phyloP scores from a whole-genome alignment of 2,797 vertebrate species.

The Leptoclinus maculatus region DNA sequence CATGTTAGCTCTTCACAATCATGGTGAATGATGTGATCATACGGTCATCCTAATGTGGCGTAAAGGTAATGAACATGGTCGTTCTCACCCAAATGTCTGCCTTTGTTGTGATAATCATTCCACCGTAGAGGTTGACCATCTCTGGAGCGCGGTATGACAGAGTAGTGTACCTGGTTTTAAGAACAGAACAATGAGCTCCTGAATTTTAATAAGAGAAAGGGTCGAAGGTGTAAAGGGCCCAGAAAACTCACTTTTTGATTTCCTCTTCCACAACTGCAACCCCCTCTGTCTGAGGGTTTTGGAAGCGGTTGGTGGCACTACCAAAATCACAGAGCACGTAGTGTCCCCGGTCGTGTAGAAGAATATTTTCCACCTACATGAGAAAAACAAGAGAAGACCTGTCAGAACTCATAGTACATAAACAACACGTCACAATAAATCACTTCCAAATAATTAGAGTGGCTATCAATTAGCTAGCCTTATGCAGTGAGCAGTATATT shows the following conservation, averaged over 20 bases:
- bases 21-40: background rate
- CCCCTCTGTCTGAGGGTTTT: slow-evolving; percentile 95
- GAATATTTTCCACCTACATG: slow-evolving; percentile 96
- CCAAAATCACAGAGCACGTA: slow-evolving; percentile 99
- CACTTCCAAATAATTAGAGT: background rate
- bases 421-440: slow-evolving; percentile 22
- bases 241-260: slow-evolving; percentile 93
- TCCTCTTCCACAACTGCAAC: slow-evolving; percentile 94
- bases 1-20: background rate
- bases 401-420: background rate
- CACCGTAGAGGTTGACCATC: slow-evolving; percentile 98
- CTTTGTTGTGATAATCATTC: slow-evolving; percentile 95
- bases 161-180: slow-evolving; percentile 92
- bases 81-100: slow-evolving; percentile 96
- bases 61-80: background rate
- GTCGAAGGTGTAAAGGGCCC: background rate
- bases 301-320: slow-evolving; percentile 95
- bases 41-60: background rate
- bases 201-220: background rate
- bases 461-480: background rate
- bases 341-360: slow-evolving; percentile 96
- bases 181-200: slow-evolving; percentile 35
- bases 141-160: slow-evolving; percentile 97
- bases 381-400: slow-evolving; percentile 14
- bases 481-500: background rate